Base-by-base conservation (phyloP, 2,888 invertebrate genomes). In the Morinoia aosen region DNA sequence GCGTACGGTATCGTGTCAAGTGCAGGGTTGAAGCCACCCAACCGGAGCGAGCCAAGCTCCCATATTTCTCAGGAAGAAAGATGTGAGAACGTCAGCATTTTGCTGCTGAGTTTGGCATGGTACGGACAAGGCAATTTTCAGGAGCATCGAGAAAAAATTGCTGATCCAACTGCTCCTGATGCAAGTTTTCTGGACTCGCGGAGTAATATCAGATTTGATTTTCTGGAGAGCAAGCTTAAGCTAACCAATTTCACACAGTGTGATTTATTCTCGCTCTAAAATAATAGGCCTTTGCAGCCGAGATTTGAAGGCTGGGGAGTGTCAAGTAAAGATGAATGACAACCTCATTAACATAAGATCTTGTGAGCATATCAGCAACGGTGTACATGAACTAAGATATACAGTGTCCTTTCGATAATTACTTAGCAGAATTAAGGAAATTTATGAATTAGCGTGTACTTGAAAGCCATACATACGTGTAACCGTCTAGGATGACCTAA, bases 91-190 rank as follows among this genome's bases (percentile, higher is more conserved):
- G 25, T 33, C 25, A 33, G 76, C 76, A 76, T 76, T 76, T 76
- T 76, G 76, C 76, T 25, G 76, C 76, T 33, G 76, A 76, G 76
- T 76, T 76, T 76, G 76, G 76, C 76, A 76, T 76, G 76, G 76
- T 76, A 76, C 76, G 76, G 76, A 76, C 76, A 76, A 76, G 76
- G 25, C 76, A 76, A 76, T 76, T 76, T 76, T 76, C 76, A 33
- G 76, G 76, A 76, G 76, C 76, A 25, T 76, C 76, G 25, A 76
- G 76, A 33, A 76, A 76, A 76, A 76, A 76, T 76, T 76, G 76
- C 76, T 76, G 76, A 76, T 76, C 76, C 76, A 76, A 76, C 76
- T 76, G 76, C 76, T 76, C 76, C 25, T 76, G 76, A 76, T 76
- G 76, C 2, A 76, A 76, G 76, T 76, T 76, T 76, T 76, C 33